These are phyloP conservation scores for Masticophis lateralis DNA, from an alignment of 2,797 vertebrate species.

Conservation along the genomic window DNA sequence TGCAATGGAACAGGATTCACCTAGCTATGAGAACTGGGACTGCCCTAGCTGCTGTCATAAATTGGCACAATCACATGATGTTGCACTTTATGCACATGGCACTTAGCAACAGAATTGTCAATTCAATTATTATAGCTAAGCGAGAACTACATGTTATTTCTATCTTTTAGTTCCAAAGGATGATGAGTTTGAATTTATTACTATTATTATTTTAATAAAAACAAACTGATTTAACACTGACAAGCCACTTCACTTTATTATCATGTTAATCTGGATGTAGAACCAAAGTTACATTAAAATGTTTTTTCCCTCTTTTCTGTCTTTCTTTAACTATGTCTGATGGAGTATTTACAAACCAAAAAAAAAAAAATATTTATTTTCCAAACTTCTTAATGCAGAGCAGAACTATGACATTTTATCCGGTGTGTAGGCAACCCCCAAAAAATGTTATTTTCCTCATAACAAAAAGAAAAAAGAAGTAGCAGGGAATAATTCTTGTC, in stretches of 20 bases:
- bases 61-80: not conserved
- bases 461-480: slow-evolving; percentile 59
- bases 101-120: not conserved
- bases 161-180: not conserved
- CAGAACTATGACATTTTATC: slow-evolving; percentile 50
- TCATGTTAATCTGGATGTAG: not conserved
- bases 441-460: slow-evolving; percentile 59
- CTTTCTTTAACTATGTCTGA: slow-evolving; percentile 24
- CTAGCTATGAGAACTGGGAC: not conserved
- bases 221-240: not conserved
- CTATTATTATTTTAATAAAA: not conserved
- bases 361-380: slow-evolving; percentile 11
- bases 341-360: not conserved
- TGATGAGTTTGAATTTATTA: not conserved
- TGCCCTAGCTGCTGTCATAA: not conserved
- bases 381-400: slow-evolving; percentile 24
- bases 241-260: not conserved
- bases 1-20: not conserved
- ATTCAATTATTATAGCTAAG: not conserved
- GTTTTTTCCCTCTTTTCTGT: not conserved
- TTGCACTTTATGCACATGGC: not conserved
- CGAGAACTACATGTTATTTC: not conserved
- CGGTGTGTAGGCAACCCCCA: slow-evolving; percentile 56
- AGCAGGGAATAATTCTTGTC: slow-evolving; percentile 64
- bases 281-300: slow-evolving; percentile 17